Base-by-base conservation (phyloP, 2,888 invertebrate species). In the Sepioteuthis lessoniana region DNA sequence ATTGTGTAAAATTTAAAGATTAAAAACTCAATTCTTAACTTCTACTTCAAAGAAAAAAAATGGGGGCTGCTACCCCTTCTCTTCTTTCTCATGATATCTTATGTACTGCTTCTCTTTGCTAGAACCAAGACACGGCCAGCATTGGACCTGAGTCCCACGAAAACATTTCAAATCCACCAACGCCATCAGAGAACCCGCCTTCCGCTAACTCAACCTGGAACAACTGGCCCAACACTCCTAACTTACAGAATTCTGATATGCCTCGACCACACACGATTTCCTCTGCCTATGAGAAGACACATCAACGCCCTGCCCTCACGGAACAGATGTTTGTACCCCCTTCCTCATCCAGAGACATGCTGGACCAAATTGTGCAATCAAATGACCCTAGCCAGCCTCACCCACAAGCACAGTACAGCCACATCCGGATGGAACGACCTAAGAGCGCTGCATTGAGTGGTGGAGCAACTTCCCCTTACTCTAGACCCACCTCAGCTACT, bases 251-350 rank as follows among this genome's bases (percentile, higher is more conserved):
- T 55, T 95, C 96, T 28, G 97, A 97, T 38, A 95, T 94, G 37
- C 98, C 98, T 95, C 98, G 99, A 95, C 99, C 99, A 0, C 99
- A 99, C 97, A 99, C 99, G 93, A 99, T 99, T 96, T 99, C 99
- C 13, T 98, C 99, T 95, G 98, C 98, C 21, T 99, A 99, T 97
- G 98, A 98, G 97, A 98, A 98, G 96, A 95, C 95, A 50, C 98
- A 98, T 97, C 98, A 98, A 95, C 98, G 99, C 94, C 98, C 99
- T 35, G 98, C 99, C 1, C 97, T 99, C 60, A 98, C 98, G 95
- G 98, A 98, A 60, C 98, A 98, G 97, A 98, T 99, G 96, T 98
- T 98, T 98, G 98, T 98, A 97, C 98, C 98, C 95, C 98, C 98
- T 35, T 98, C 98, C 95, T 95, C 95, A 21, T 91, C 91, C n/a